These are phyloP conservation scores for Pheosia gnoma DNA, from an alignment of 2,888 invertebrate species.

Conservation along the genomic window DNA sequence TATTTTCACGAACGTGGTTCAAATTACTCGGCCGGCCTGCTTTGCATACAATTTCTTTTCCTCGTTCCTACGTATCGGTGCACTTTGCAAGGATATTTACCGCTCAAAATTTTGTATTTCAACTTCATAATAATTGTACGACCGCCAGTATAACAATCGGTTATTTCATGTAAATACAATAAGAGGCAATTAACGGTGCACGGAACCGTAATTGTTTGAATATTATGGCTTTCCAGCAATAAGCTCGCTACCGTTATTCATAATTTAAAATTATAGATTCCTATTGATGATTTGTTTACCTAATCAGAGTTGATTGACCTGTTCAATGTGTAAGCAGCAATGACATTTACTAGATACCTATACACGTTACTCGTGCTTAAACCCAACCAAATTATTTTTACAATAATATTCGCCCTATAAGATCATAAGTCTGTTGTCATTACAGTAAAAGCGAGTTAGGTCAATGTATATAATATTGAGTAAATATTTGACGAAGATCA, in stretches of 20 bases:
- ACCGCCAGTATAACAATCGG: constrained; percentile 28
- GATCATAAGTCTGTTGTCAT: not conserved
- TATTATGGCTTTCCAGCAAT: constrained; percentile 3
- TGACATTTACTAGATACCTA: no score
- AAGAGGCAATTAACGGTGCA: constrained; percentile 30
- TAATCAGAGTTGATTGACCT: not conserved
- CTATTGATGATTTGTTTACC: no score
- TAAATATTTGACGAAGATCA: constrained; percentile 77
- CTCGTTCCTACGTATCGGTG: constrained; percentile 31
- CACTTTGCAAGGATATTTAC: constrained; percentile 34
- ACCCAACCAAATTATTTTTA: not conserved
- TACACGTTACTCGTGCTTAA: no score
- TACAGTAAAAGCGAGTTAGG: not conserved
- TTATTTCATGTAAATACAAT: constrained; percentile 27
- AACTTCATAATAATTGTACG: constrained; percentile 34
- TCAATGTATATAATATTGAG: constrained; percentile 62
- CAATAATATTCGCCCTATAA: not conserved
- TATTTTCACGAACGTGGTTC: constrained; percentile 56
- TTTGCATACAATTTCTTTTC: constrained; percentile 53
- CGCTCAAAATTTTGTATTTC: constrained; percentile 33
- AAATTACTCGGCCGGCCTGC: constrained; percentile 47
- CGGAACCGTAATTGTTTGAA: constrained; percentile 23
- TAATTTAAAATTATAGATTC: not conserved
- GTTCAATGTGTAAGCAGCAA: not conserved
- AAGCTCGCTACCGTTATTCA: not conserved